Evolutionary conservation across 2,888 invertebrate genomes (phyloP).

Genomic region (Orgyia antiqua): DNA sequence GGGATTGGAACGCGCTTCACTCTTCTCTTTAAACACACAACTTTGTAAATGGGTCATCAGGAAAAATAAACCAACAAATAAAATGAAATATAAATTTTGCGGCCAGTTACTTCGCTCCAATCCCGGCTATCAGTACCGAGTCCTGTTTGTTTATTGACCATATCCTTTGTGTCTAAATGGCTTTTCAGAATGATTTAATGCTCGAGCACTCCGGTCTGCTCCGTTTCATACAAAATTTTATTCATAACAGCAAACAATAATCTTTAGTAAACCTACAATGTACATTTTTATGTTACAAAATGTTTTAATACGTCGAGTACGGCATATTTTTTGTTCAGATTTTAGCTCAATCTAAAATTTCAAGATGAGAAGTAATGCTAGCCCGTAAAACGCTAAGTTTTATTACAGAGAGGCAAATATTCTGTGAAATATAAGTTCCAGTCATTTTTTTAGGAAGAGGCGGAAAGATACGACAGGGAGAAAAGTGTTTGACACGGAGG

Average conservation of each 20-base stretch:
- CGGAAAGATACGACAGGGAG: conserved; percentile 40
- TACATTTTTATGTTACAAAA: conserved; percentile 26
- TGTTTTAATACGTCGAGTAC: conserved; percentile 1
- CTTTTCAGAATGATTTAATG: conserved; percentile 60
- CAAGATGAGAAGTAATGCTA: conserved; percentile 27
- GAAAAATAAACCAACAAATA: conserved; percentile 40
- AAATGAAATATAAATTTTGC: conserved; percentile 40
- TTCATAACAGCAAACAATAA: conserved; percentile 43
- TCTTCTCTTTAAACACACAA: conserved; percentile 28
- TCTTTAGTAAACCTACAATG: conserved; percentile 37
- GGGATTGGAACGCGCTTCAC: conserved; percentile 40
- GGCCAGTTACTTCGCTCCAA: conserved; percentile 42
- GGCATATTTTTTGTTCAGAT: conserved; percentile 18
- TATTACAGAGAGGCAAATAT: conserved; percentile 31
- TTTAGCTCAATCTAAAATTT: conserved; percentile 27
- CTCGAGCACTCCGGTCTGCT: conserved; percentile 36
- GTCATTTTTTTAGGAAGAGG: conserved; percentile 36
- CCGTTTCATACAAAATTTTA: conserved; percentile 41
- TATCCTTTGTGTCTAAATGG: conserved; percentile 63
- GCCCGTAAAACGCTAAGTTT: conserved; percentile 35
- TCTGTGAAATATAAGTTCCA: conserved; percentile 37
- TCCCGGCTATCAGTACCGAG: conserved; percentile 45
- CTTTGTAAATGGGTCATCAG: conserved; percentile 37
- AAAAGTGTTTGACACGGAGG: conserved; percentile 56
- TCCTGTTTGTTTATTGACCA: conserved; percentile 66